phyloP scores from a whole-genome alignment of 2,113 vertebrate species.

The Taurulus bubalis region DNA sequence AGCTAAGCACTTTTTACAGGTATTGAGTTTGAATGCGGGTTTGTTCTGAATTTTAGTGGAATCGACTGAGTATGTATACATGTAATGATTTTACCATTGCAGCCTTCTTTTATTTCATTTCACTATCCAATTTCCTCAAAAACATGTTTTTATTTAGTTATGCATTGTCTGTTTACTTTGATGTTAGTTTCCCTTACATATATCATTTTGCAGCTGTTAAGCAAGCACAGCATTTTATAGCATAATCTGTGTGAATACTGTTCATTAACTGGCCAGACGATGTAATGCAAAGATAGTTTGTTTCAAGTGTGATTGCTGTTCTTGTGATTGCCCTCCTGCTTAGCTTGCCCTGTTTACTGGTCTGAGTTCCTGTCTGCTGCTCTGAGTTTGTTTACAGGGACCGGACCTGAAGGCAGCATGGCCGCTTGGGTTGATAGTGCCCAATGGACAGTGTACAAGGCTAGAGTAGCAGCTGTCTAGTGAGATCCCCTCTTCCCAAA shows the following conservation, averaged over 20 bases:
- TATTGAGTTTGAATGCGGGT: slow-evolving; percentile 29
- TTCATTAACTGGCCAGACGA: slow-evolving; percentile 16
- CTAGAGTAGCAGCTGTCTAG: background rate
- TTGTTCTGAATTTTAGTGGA: slow-evolving; percentile 22
- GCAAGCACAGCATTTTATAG: background rate
- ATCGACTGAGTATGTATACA: slow-evolving; percentile 28
- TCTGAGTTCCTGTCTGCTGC: background rate
- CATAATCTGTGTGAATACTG: background rate
- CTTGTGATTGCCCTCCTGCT: background rate
- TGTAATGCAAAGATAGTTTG: background rate
- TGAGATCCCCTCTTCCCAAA: background rate
- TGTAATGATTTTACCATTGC: slow-evolving; percentile 36
- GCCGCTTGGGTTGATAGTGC: background rate
- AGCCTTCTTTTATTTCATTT: slow-evolving; percentile 57
- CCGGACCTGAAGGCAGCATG: background rate
- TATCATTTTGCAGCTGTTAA: background rate
- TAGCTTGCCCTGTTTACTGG: background rate
- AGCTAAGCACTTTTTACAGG: slow-evolving; percentile 58
- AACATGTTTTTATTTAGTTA: slow-evolving; percentile 1
- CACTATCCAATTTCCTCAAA: slow-evolving; percentile 58
- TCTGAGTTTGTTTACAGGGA: background rate
- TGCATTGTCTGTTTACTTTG: slow-evolving; percentile 12
- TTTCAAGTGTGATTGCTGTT: slow-evolving; percentile 13
- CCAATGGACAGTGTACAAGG: background rate
- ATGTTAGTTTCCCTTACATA: slow-evolving; percentile 1